Evolutionary conservation across 2,888 invertebrate species (phyloP), one percentile per base, ranked within the genome.

Genomic region (Timandra comae): DNA sequence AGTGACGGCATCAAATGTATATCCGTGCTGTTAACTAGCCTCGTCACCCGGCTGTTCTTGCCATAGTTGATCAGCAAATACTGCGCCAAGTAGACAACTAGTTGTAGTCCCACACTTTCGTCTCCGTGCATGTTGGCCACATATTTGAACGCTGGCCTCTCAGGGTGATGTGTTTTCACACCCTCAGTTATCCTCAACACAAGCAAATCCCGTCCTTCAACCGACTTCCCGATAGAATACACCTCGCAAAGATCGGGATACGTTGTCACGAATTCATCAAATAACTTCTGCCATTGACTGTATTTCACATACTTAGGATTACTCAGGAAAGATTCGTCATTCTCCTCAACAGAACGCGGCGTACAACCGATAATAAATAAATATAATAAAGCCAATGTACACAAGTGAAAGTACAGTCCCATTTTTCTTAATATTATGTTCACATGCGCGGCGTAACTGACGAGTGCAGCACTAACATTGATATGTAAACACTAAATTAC

Each of bases 101-200:
- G 68, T 68, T 97, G 91, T 23, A 97, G 85, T 0, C 97, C 98
- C 11, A 98, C 88, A 1, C 94, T 89, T 75, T 98, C 98, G 64
- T 98, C 97, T 2, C 98, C 98, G 66, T 98, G 97, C 97, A 98
- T 98, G 63, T 98, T 98, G 7, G 93, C 97, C 38, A 98, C 93
- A 81, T 93, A 95, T 66, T 98, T 98, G 51, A 98, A 93, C 87
- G 96, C 95, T 0, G 98, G 98, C 52, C 94, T 91, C 8, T 89
- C 81, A 63, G 89, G 71, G 72, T 88, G 82, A 58, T 46, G 40
- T 3, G 54, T 44, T 7, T 61, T 54, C 9, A 92, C 91, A 75
- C 93, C 91, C 51, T 91, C 88, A 30, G 92, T 91, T 38, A 93
- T 93, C 75, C 97, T 93, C 31, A 97, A 61, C 3, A 91, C 95